Evolutionary conservation across 2,888 invertebrate genomes (phyloP), one percentile per base, ranked within the genome.

Genomic region (Tiphia femorata): DNA sequence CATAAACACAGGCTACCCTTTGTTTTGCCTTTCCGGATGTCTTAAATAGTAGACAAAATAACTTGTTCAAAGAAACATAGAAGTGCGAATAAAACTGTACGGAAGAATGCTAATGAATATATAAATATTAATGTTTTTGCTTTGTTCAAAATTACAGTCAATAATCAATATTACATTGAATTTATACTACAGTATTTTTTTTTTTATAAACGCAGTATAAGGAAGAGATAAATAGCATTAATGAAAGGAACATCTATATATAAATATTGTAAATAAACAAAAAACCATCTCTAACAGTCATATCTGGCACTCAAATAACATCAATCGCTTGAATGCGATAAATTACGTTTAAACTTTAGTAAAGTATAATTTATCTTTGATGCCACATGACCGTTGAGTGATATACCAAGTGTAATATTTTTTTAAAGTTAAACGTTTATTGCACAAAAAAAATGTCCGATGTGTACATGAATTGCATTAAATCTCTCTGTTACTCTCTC

Each of bases 381-480:
- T 79, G 80, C 78, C 79, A 79, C 78, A 79, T 78, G 79, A 80
- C 73, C 70, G 73, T 73, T 76, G 73, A 73, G 73, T 60, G 76
- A 76, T 77, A 76, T 72, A 66, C 70, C 71, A 75, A 73, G 62
- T 69, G 64, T 67, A 55, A 67, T 65, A 62, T 65, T 68, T 58
- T n/a, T 59, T 65, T 68, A 66, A 73, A 75, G 64, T 76, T 75
- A 68, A 68, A 72, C 65, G 58, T 80, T 80, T 78, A 80, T 81
- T 79, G 66, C 69, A 74, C 67, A 72, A 74, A 76, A 75, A 68
- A 72, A 73, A 74, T 62, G 70, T 72, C 68, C 57, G 64, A 75
- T 66, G 64, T 69, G 70, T 73, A 76, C 75, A 72, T 75, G 64
- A 73, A 58, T 67, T 64, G 50, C 68, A 64, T 62, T 6, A 59